phyloP scores from a whole-genome alignment of 2,797 vertebrate species.

The Bucorvus abyssinicus region DNA sequence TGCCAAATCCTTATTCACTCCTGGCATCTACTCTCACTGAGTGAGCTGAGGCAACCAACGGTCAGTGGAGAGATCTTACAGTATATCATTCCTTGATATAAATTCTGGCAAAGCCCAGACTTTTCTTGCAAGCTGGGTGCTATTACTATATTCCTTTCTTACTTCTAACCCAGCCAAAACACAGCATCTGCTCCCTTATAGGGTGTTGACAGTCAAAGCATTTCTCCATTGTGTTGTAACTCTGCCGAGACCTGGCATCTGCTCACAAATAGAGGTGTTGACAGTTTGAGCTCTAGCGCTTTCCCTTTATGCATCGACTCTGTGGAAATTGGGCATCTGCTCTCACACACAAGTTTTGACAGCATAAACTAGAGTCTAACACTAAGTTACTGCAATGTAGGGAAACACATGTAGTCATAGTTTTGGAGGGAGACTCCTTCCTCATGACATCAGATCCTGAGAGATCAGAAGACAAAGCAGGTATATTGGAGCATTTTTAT shows the following conservation, averaged over 20 bases:
- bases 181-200: constrained; percentile 58
- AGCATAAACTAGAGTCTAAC: constrained; percentile 47
- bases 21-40: background rate
- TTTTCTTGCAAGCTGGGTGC: constrained; percentile 14
- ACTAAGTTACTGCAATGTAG: background rate
- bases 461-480: background rate
- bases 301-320: constrained; percentile 54
- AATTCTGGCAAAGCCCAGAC: constrained; percentile 11
- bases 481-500: background rate
- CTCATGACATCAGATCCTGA: background rate
- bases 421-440: background rate
- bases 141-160: constrained; percentile 1
- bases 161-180: constrained; percentile 41
- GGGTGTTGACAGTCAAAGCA: constrained; percentile 64
- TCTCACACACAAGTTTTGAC: constrained; percentile 50
- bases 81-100: background rate
- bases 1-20: background rate
- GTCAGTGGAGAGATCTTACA: background rate
- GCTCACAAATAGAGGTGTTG: constrained; percentile 62
- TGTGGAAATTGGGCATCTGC: constrained; percentile 54
- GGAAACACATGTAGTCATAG: background rate
- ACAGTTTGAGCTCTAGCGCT: constrained; percentile 61
- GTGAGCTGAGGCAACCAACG: background rate
- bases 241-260: constrained; percentile 65
- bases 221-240: constrained; percentile 58